These are phyloP conservation scores for Anser cygnoides DNA, from an alignment of 2,113 vertebrate genomes.

Conservation along the genomic window DNA sequence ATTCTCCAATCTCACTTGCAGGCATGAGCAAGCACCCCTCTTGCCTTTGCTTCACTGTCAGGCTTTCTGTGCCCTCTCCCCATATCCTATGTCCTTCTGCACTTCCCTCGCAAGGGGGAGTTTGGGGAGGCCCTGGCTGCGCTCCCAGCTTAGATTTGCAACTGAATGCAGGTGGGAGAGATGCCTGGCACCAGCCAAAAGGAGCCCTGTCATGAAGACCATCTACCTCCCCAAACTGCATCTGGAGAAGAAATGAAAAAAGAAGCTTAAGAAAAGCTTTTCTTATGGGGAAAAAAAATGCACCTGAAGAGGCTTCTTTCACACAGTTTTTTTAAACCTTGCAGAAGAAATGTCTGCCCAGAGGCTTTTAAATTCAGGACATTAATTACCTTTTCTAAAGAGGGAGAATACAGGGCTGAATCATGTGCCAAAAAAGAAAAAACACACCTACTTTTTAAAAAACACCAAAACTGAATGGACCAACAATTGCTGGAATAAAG, in stretches of 20 bases:
- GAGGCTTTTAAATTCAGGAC: background rate
- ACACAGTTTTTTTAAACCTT: background rate
- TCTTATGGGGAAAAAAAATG: background rate
- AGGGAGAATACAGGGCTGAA: background rate
- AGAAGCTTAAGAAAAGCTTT: background rate
- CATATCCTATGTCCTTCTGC: background rate
- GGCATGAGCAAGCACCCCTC: fast-evolving
- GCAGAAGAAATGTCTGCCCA: background rate
- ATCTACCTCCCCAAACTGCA: background rate
- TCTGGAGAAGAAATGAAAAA: background rate
- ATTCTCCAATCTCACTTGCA: background rate
- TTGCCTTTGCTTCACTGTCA: background rate
- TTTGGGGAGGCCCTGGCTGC: background rate
- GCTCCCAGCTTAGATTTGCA: background rate
- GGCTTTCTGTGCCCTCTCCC: background rate
- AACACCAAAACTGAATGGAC: background rate
- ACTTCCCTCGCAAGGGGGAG: conserved; percentile 40
- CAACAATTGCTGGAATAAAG: background rate
- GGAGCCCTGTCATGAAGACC: fast-evolving
- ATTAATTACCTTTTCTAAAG: background rate
- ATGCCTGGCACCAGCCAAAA: background rate
- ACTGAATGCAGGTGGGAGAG: fast-evolving
- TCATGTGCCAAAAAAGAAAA: background rate
- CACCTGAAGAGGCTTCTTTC: background rate
- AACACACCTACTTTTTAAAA: background rate